These are phyloP conservation scores for Holacanthus passer DNA, from an alignment of 2,113 vertebrate genomes.

Conservation along the genomic window DNA sequence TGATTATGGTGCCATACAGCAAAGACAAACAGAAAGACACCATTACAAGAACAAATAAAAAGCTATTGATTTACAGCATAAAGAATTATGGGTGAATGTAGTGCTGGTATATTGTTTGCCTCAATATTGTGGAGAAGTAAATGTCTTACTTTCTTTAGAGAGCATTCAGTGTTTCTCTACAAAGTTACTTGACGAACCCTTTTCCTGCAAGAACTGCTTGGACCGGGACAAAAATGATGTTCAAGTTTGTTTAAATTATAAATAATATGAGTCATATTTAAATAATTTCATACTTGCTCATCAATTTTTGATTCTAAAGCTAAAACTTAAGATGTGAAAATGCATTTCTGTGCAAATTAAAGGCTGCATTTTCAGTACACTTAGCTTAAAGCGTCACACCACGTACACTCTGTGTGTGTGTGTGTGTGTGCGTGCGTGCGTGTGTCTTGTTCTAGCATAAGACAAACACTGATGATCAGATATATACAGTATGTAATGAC, in stretches of 20 bases:
- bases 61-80: constrained; percentile 45
- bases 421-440: too few species aligned
- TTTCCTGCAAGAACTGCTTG: not conserved
- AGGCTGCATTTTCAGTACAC: not conserved
- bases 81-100: not conserved
- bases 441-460: not conserved
- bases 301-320: not conserved
- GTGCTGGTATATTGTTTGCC: not conserved
- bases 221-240: not conserved
- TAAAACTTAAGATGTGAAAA: constrained; percentile 25
- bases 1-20: constrained; percentile 35
- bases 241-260: constrained; percentile 25
- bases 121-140: not conserved
- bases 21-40: constrained; percentile 45
- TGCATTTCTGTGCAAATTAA: not conserved
- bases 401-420: not conserved
- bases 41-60: constrained; percentile 35
- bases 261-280: constrained; percentile 2
- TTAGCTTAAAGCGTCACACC: not conserved
- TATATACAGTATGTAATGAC: not conserved
- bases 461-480: not conserved
- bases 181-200: not conserved
- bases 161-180: not conserved
- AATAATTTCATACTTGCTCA: constrained; percentile 14
- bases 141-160: too few species aligned